Conservation (phyloP, 2,888 invertebrate genomes). For the Machimus rusticus region DNA sequence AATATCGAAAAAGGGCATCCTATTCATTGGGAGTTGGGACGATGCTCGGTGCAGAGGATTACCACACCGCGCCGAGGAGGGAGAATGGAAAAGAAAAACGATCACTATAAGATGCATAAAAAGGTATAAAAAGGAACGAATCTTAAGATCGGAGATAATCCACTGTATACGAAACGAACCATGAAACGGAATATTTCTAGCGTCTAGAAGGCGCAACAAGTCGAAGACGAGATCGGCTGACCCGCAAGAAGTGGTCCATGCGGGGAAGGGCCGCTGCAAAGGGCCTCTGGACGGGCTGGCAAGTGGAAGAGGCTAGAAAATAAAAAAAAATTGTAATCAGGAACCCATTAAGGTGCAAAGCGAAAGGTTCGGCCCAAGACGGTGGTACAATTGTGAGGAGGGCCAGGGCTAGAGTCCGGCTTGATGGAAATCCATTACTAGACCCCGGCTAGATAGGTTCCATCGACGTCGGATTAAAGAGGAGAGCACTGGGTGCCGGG, state of each 20-base stretch:
- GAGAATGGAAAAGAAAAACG: constrained; percentile 16
- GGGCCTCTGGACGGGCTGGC: background rate
- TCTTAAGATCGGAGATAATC: constrained; percentile 43
- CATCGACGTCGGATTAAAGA: constrained; percentile 15
- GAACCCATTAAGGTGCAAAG: constrained; percentile 45
- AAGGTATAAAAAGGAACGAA: constrained; percentile 29
- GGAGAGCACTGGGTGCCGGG: background rate
- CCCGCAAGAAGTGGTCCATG: background rate
- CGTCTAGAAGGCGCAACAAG: background rate
- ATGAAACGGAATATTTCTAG: constrained; percentile 46
- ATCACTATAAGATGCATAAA: constrained; percentile 7
- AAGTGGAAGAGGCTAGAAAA: background rate
- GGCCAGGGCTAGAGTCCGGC: background rate
- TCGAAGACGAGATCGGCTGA: background rate
- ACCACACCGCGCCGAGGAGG: background rate
- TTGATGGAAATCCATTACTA: background rate
- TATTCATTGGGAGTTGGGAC: background rate
- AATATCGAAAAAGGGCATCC: constrained; percentile 19
- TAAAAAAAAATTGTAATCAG: constrained; percentile 42
- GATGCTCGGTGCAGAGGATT: background rate
- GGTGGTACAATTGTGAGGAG: constrained; percentile 26
- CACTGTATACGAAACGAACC: constrained; percentile 46
- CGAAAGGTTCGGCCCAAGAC: constrained; percentile 21
- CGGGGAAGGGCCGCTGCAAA: background rate
- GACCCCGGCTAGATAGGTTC: background rate